Evolutionary conservation across 2,888 invertebrate genomes (phyloP), one percentile per base, ranked within the genome.

Genomic region (Drosophila monieri): DNA sequence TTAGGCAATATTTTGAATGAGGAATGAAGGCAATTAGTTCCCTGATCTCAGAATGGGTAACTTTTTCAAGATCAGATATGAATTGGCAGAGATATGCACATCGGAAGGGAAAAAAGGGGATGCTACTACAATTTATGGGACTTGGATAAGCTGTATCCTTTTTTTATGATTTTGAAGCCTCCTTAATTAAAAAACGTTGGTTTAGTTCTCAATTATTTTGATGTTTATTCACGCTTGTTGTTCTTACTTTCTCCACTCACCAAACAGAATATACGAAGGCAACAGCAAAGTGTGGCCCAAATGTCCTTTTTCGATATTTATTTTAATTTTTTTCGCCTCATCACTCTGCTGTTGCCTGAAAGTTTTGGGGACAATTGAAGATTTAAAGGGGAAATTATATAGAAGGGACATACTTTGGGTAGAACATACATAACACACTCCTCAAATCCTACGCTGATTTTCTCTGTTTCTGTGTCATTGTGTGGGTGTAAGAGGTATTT

Each of bases 221-320:
- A 71, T 69, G 72, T 78, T 78, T 83, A 79, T 78, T 78, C 67
- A 72, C 80, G 78, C 84, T 55, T 55, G 54, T 69, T 69, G 61
- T 70, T 76, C 59, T 61, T 76, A 58, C 65, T 76, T 71, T 78
- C 71, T 71, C 57, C 73, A 71, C 69, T 72, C 72, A 70, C 53
- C 48, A 62, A 65, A 55, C 67, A 25, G 68, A 55, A 65, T 55
- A 48, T 27, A 35, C 21, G 67, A 70, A 80, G 64, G 30, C 46
- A 18, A 25, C 44, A 53, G 44, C 27, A 35, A 18, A 41, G 39
- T 18, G 18, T 18, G 39, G 9, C 15, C 1, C 3, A 18, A 18
- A 14, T 18, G 15, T 2, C n/a, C 35, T 6, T 9, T 41, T 9
- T 39, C 14, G 0, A 39, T 6, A 39, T 3, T 41, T n/a, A 6